Base-by-base conservation (phyloP, 2,113 vertebrate genomes). In the Phrynocephalus versicolor region DNA sequence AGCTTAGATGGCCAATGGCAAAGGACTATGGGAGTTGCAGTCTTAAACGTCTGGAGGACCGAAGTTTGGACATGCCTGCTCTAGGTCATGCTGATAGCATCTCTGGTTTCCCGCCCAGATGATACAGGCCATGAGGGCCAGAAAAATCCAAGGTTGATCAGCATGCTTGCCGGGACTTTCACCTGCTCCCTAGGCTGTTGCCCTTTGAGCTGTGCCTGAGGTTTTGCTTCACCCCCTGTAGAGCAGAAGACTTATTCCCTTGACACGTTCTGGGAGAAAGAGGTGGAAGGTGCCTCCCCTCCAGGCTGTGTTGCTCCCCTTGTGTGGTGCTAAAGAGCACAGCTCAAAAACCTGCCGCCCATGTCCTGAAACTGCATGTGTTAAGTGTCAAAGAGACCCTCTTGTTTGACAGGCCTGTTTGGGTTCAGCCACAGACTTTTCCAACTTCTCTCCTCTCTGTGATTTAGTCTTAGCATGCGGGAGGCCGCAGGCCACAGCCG, bases 401-500 rank as follows among this genome's bases (percentile, higher is more conserved):
- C 88, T 80, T 88, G 73, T 85, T 85, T 41, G 72, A 25, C 88
- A 78, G n/a, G 1, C 0, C 2, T 1, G 45, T 19, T 65, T 82
- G 51, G 0, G 41, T 0, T 0, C 15, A 16, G 62, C 71, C 2
- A 62, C 71, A 91, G 78, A 85, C 82, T 55, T 15, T 16, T 65
- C 19, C 37, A 55, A n/a, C 6, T 35, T 6, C 3, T 85, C 55
- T n/a, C 82, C 1, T 94, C 62, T 65, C 79, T 7, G 18, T 62
- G 71, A 16, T 86, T 74, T 84, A 99, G 99, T 99, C 94, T 90
- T 99, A 94, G 99, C 99, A 0, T 99, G 98, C 0, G 99, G 99
- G 74, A 96, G 98, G 67, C 98, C 99, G 51, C 99, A 99, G 95
- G 99, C 98, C 89, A 99, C 99, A 0, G 99, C 99, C 0, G 98